Evolutionary conservation across 2,888 invertebrate genomes (phyloP), one percentile per base, ranked within the genome.

Genomic region (Tupiocoris notatus): DNA sequence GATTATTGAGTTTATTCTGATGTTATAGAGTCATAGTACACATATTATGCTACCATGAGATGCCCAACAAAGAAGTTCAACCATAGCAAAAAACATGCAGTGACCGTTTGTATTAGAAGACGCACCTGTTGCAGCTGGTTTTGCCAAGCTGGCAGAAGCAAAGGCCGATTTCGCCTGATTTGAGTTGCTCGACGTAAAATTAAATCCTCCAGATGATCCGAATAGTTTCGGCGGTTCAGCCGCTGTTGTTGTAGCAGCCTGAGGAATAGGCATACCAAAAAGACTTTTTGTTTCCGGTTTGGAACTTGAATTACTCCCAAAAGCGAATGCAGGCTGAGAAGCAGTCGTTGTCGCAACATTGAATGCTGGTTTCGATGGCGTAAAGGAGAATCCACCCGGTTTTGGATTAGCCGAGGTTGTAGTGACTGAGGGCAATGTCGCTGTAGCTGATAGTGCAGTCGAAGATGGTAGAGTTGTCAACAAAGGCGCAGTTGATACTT

Each of bases 321-420:
- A 71, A 18, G 18, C 59, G 16, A 71, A 61, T 16, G 21, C 18
- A 7, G 71, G 61, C 20, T 66, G 64, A 39, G 21, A 6, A 9
- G 54, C 12, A 1, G 54, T 39, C 17, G 66, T n/a, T 0, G 54
- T 18, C 1, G 66, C 66, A 39, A 21, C 39, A 66, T 9, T 54
- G 9, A 39, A 54, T 16, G 39, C 21, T 2, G 20, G 20, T 7
- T 24, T 18, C 6, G 71, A 71, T 6, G 61, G 61, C 2, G 25
- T 61, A 24, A 71, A 71, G 22, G 71, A 23, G 18, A 71, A 71
- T n/a, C 71, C 71, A 2, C 71, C 71, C 1, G 71, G 71, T 18
- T 71, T 71, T n/a, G 61, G 23, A 2, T 58, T 16, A 23, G 68
- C 22, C 2, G 17, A 24, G 7, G 6, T 22, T 7, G 23, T 9